Percentiles rank a stretch among this genome's conserved stretches.
Conservation (phyloP, 2,113 vertebrate species). For the Chiloscyllium plagiosum region DNA sequence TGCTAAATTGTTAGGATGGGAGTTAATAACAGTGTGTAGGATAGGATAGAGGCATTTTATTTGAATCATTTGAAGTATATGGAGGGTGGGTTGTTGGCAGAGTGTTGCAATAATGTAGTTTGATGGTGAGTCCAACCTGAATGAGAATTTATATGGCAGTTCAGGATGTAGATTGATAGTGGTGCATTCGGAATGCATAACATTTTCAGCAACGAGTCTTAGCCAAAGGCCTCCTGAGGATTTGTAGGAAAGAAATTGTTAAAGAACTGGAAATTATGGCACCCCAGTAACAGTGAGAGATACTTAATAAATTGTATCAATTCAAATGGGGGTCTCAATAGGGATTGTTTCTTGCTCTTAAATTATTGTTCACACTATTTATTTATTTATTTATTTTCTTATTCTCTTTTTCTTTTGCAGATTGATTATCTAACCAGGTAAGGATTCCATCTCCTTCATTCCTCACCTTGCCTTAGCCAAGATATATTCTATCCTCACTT, state of each 20-base stretch:
- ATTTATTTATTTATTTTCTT: not conserved
- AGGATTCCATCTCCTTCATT: not conserved
- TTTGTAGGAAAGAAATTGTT: not conserved
- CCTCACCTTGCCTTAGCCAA: not conserved
- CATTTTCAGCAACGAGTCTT: not conserved
- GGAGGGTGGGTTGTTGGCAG: not conserved
- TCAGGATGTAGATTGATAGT: not conserved
- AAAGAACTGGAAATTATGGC: not conserved
- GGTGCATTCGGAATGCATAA: not conserved
- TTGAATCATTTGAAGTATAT: not conserved
- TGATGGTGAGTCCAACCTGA: not conserved
- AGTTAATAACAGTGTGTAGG: not conserved
- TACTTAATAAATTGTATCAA: not conserved
- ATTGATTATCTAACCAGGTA: slow-evolving; percentile 13
- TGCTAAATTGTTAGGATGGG: not conserved
- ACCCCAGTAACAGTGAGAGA: not conserved
- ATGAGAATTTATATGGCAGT: not conserved
- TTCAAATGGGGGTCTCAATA: not conserved
- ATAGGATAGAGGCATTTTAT: not conserved
- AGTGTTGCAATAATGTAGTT: not conserved
- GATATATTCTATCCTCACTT: not conserved
- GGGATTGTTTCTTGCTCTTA: not conserved
- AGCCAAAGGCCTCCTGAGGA: not conserved
- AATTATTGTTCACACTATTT: not conserved
- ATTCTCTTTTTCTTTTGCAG: not conserved